phyloP scores from a whole-genome alignment of 2,113 vertebrate species.

The Lampris incognitus region DNA sequence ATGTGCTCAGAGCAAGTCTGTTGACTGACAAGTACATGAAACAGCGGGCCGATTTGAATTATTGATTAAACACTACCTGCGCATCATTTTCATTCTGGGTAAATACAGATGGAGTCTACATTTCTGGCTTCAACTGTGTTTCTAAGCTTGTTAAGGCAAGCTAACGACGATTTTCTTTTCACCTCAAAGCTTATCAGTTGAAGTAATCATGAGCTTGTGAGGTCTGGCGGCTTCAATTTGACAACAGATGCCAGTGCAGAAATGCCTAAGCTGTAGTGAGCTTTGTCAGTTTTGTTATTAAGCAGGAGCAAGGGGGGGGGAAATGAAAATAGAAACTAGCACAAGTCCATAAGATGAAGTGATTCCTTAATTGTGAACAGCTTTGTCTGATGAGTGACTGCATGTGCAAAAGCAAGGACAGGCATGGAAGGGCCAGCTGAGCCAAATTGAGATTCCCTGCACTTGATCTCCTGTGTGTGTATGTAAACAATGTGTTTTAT shows the following conservation, averaged over 20 bases:
- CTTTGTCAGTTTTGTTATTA: background rate
- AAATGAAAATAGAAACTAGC: background rate
- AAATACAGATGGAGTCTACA: slow-evolving; percentile 25
- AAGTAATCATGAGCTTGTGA: slow-evolving; percentile 12
- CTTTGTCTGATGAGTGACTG: too few relatives aligned
- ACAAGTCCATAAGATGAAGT: too few relatives aligned
- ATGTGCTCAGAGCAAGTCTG: slow-evolving; percentile 27
- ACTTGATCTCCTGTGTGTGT: too few relatives aligned
- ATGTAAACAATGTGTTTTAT: too few relatives aligned
- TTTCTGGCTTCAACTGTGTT: background rate
- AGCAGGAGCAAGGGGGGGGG: background rate
- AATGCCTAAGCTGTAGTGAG: background rate
- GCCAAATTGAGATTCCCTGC: too few relatives aligned
- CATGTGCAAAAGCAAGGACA: too few relatives aligned
- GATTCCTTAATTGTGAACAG: too few relatives aligned
- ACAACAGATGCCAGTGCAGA: slow-evolving; percentile 32
- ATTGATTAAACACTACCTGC: slow-evolving; percentile 60
- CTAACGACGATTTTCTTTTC: background rate
- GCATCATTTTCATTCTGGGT: slow-evolving; percentile 16
- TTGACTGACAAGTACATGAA: slow-evolving; percentile 38
- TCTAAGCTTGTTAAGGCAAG: background rate
- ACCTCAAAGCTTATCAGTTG: slow-evolving; percentile 8
- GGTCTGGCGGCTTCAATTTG: background rate
- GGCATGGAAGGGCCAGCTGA: too few relatives aligned
- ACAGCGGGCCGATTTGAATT: slow-evolving; percentile 49